A percentile compares a stretch with the other conserved stretches of the same genome.
Evolutionary conservation across 53 echinoderm and acorn worm genomes (phyloP).

Genomic region (Echinarachnius parma): DNA sequence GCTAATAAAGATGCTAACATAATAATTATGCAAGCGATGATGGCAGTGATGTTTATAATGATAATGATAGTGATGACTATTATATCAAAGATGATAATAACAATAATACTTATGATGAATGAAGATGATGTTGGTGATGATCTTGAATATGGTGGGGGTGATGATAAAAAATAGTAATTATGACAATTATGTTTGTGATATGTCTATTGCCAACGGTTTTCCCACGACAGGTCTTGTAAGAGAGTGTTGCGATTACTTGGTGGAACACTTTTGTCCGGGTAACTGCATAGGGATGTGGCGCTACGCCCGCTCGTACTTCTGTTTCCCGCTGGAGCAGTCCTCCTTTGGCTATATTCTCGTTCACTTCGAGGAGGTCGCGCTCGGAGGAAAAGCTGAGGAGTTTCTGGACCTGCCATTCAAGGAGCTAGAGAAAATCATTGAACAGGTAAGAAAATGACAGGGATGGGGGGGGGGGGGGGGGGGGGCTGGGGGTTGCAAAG

Average conservation of each 20-base stretch:
- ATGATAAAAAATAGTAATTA: no score
- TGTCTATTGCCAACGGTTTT: no score
- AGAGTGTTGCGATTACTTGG: conserved; percentile 71
- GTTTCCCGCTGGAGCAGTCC: conserved; percentile 64
- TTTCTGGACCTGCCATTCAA: conserved; percentile 72
- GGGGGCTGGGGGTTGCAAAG: neutral
- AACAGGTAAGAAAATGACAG: conserved; percentile 52
- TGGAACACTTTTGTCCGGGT: conserved; percentile 57
- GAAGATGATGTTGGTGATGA: no score
- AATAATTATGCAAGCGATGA: no score
- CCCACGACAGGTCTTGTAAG: conserved; percentile 76
- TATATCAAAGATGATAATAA: no score
- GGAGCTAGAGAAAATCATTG: conserved; percentile 71
- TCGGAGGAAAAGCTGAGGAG: conserved; percentile 66
- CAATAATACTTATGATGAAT: no score
- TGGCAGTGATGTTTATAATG: no score
- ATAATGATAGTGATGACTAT: no score
- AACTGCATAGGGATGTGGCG: conserved; percentile 95
- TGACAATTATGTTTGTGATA: no score
- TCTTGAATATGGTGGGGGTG: no score
- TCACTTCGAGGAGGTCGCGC: conserved; percentile 86
- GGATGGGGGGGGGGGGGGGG: conserved; percentile 51
- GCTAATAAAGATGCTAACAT: no score
- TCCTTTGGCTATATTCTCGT: conserved; percentile 78
- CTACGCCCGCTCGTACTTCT: conserved; percentile 88